phyloP scores from a whole-genome alignment of 2,113 vertebrate species.

The Colistium nudipinnis region DNA sequence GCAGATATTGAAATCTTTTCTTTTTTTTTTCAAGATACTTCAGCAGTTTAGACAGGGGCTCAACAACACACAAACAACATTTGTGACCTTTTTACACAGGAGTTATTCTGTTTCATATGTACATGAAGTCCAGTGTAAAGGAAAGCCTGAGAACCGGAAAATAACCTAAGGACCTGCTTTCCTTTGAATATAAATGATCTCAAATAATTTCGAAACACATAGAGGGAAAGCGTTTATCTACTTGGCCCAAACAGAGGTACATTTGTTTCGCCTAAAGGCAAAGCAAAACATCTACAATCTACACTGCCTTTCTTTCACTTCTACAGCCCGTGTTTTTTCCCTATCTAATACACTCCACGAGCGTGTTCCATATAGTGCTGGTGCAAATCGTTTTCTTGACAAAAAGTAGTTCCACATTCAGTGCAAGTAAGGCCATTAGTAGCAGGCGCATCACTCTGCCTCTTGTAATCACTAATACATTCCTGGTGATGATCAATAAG shows the following conservation, averaged over 20 bases:
- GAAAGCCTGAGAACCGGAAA: constrained; percentile 37
- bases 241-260: not conserved
- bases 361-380: constrained; percentile 76
- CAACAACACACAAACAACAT: not conserved
- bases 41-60: not conserved
- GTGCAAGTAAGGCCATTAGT: constrained; percentile 64
- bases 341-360: constrained; percentile 31
- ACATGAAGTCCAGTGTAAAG: constrained; percentile 61
- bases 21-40: not conserved
- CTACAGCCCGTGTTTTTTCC: constrained; percentile 8
- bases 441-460: constrained; percentile 22
- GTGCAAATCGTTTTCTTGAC: constrained; percentile 73
- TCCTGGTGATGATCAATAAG: constrained; percentile 79
- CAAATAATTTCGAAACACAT: constrained; percentile 8
- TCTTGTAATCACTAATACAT: constrained; percentile 56
- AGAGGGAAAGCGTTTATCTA: not conserved
- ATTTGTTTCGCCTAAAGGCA: not conserved
- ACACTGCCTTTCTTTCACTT: constrained; percentile 4
- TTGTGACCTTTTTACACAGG: not conserved
- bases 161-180: not conserved
- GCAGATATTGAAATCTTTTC: not conserved
- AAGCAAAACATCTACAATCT: constrained; percentile 32
- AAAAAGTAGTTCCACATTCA: constrained; percentile 78
- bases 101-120: constrained; percentile 16
- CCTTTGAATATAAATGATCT: not conserved